Evolutionary conservation across 2,113 vertebrate genomes (phyloP), one percentile per base, ranked within the genome.

Genomic region (Poeciliopsis turrubarensis): DNA sequence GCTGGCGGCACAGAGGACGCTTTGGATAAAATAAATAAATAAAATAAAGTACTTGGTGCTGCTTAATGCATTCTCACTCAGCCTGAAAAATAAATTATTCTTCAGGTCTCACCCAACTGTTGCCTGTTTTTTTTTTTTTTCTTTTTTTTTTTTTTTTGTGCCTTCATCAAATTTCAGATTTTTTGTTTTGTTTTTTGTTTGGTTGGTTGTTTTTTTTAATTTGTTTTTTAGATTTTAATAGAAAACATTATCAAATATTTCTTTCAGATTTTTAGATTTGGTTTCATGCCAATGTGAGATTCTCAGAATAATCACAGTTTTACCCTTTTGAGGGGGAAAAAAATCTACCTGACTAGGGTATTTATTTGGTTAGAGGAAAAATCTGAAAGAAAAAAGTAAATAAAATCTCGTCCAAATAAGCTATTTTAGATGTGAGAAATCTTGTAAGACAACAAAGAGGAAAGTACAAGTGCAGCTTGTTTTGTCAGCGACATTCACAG

Each of bases 61-160:
- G 19, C 51, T 25, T 57, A 57, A 57, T 57, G 51, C 44, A 41
- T 77, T 60, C 57, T 82, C 51, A 73, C 31, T 65, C 60, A 81
- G 65, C 61, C 60, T 78, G 77, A 77, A 25, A 85, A 84, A 83
- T 34, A 72, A 76, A 68, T 73, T n/a, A 65, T 57, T 57, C 32
- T 34, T 67, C 62, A 64, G 30, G 51, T 11, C 51, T n/a, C 6
- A 6, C 44, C 44, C 14, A 57, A 25, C 51, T 57, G 51, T 57
- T 57, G 51, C 51, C 25, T 25, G 25, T 57, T 0, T 57, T n/a
- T 57, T 29, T 29, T 29, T 29, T 29, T 29, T 1, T 29, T 1
- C n/a, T 8, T 25, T 0, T 57, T 57, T 57, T 57, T 9, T 25
- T 57, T 57, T 57, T 8, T 2, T 1, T 9, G 51, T 57, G 7